Base-by-base conservation (phyloP, 1,140 invertebrate species). In the Drosophila baimaii region DNA sequence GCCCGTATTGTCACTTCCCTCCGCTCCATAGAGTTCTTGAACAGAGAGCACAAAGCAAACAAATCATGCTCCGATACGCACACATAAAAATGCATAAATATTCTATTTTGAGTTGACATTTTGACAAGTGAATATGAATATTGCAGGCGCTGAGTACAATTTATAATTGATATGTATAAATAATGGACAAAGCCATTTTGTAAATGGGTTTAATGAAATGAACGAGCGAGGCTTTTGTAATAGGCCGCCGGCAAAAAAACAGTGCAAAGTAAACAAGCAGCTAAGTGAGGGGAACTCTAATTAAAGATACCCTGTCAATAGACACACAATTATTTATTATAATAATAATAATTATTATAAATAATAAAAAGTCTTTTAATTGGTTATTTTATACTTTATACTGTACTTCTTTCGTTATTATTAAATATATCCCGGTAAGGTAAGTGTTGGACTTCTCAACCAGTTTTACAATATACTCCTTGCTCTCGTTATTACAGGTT, bases 81-180 rank as follows among this genome's bases (percentile, higher is more conserved):
- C 52, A 64, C 69, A 81, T 75, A 74, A 85, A 81, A 81, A 71
- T 66, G 54, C 80, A 89, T 89, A 83, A 88, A 88, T 89, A 89
- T 77, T 83, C 83, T 83, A 88, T 88, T 88, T 88, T 71, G 41
- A 78, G 72, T 77, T 89, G 83, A 88, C 83, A 65, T 55, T 81
- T 89, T 88, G 84, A 89, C 84, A 89, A 89, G 84, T 80, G 83
- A 59, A 77, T 77, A 88, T 88, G 79, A 89, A 88, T 88, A 88
- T 80, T 70, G 59, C 80, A 79, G 62, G 66, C 46, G 49, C 61
- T 47, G 73, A 47, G 66, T n/a, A 55, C 75, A 70, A 76, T 76
- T 79, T 65, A 81, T 80, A 85, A 85, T 71, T 79, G 81, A 79
- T 79, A 71, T 77, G 33, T 56, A 49, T 77, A 37, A 61, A 75